phyloP scores from a whole-genome alignment of 2,113 vertebrate species.

The Columbina picui region DNA sequence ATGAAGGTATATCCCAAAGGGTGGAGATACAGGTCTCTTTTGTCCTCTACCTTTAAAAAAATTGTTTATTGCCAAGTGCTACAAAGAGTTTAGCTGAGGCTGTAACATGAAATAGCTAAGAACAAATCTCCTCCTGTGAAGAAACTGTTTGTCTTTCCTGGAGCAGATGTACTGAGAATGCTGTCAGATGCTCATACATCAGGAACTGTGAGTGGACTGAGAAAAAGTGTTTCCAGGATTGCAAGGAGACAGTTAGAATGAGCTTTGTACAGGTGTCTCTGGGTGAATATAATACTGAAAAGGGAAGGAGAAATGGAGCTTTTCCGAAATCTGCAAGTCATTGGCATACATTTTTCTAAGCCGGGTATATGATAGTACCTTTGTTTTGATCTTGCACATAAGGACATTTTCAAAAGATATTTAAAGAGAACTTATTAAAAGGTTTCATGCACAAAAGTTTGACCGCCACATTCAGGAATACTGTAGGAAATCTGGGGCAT shows the following conservation, averaged over 20 bases:
- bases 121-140: not conserved
- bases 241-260: not conserved
- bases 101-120: not conserved
- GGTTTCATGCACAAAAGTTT: not conserved
- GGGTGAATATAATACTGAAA: not conserved
- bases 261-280: not conserved
- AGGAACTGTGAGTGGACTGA: not conserved
- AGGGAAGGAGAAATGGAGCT: not conserved
- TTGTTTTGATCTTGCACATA: not conserved
- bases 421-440: not conserved
- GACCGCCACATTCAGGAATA: not conserved
- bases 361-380: not conserved
- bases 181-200: not conserved
- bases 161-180: not conserved
- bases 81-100: not conserved
- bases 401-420: not conserved
- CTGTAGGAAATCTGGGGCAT: not conserved
- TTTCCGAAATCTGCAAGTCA: not conserved
- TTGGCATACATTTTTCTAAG: not conserved
- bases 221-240: not conserved
- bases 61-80: not conserved
- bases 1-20: not conserved
- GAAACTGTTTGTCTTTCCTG: not conserved
- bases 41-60: fast-evolving
- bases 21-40: not conserved